Conservation (phyloP, 2,888 invertebrate genomes). For the Allolobophora icterica region DNA sequence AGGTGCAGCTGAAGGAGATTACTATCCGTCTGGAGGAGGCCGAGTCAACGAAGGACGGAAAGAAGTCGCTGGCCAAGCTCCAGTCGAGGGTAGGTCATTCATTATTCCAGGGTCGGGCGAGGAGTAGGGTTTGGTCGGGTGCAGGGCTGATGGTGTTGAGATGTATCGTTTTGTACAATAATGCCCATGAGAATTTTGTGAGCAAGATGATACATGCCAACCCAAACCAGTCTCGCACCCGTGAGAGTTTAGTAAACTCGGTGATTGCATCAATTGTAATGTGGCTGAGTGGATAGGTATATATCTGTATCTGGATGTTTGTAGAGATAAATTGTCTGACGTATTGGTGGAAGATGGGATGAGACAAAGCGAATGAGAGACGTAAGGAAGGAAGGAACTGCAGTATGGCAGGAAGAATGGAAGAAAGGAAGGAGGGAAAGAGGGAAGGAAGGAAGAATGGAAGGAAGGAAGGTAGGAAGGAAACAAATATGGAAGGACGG, state of each 20-base stretch:
- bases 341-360: neutral
- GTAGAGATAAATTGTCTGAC: neutral
- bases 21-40: slow-evolving; percentile 47
- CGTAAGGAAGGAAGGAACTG: no score
- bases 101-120: neutral
- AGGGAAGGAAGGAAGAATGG: no score
- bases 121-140: neutral
- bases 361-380: neutral
- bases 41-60: slow-evolving; percentile 45
- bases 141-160: neutral
- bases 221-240: no score
- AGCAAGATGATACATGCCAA: no score
- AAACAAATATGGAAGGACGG: no score
- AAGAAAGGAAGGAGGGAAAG: no score
- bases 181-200: no score
- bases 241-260: no score
- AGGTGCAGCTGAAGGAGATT: slow-evolving; percentile 49
- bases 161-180: neutral
- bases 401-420: no score
- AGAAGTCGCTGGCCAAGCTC: slow-evolving; percentile 45
- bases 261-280: no score
- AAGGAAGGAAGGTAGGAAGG: no score
- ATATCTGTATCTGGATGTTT: neutral
- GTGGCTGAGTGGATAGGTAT: neutral
- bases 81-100: slow-evolving; percentile 38